These are phyloP conservation scores for Halichoerus grypus DNA, from an alignment of 2,113 vertebrate species.

Conservation along the genomic window DNA sequence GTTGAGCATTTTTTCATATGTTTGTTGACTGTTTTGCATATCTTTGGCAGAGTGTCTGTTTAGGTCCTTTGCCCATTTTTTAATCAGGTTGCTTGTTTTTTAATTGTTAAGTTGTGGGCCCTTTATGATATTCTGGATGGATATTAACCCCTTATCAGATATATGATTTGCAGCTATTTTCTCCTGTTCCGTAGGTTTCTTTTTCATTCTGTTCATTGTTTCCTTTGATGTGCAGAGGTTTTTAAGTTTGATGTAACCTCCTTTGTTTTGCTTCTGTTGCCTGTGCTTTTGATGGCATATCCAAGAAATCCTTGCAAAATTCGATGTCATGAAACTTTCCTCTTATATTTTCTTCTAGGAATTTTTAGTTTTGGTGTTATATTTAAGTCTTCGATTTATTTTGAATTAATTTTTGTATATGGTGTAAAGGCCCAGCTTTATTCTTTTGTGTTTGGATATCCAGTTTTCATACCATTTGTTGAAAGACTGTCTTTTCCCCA, in stretches of 20 bases:
- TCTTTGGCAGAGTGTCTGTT: background rate
- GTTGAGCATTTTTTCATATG: background rate
- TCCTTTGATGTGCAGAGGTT: background rate
- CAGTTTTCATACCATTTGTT: background rate
- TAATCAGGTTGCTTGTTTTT: background rate
- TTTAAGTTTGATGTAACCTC: background rate
- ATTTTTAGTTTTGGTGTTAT: background rate
- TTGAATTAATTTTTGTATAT: background rate
- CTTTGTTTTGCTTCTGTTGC: constrained; percentile 2
- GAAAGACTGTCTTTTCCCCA: background rate
- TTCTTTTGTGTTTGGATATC: background rate
- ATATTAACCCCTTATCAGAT: background rate
- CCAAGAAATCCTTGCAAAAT: background rate
- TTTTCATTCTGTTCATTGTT: background rate
- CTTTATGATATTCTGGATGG: background rate
- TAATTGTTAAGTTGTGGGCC: background rate
- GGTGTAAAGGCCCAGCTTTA: background rate
- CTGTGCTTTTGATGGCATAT: background rate
- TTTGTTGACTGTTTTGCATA: background rate
- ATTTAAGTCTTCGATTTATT: background rate
- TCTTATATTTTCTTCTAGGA: background rate
- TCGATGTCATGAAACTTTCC: background rate
- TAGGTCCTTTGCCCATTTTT: background rate
- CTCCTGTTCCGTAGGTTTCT: background rate
- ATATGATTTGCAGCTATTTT: background rate